Base-by-base conservation (phyloP, 2,113 vertebrate species). In the Rutilus rutilus region DNA sequence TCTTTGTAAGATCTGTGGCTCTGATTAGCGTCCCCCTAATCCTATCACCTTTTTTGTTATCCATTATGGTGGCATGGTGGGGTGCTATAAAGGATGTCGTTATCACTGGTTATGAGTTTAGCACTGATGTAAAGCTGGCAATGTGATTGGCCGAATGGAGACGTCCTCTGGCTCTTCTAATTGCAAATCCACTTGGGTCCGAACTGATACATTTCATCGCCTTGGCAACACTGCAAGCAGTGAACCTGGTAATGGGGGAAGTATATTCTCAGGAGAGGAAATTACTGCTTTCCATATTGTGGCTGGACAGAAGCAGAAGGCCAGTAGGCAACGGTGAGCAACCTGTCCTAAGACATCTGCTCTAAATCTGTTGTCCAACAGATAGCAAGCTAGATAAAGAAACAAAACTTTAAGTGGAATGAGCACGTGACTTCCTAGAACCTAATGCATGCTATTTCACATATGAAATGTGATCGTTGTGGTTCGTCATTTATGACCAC, bases 1-100 rank as follows among this genome's bases (percentile, higher is more conserved):
- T 93, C 92, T 89, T 93, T 90, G 90, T 92, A 93, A 93, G 93
- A 95, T 95, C 92, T 91, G 85, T 77, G 78, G 45, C 71, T 88
- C 88, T 91, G 95, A 95, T 95, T 93, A 95, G 90, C 47, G 25
- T 15, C 71, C 85, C 73, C 80, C 89, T 93, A 93, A 94, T 93
- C 92, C 91, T 92, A 94, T 92, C 91, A 86, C 88, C 89, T 19
- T 89, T 92, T 92, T 91, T 91, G 90, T 88, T 86, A 89, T 93
- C 91, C 87, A 90, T 92, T 92, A 93, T 87, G 5, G 47, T 86
- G 86, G 73, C 80, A 87, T 89, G 85, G 92, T 91, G 88, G 87
- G 91, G 89, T 83, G 60, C 67, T 78, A 86, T 91, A 91, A 91
- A 90, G 76, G 47, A 75, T 64, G 85, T 65, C 27, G 60, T 94